Conservation (phyloP, 2,888 invertebrate genomes). For the Scaptomyza parva region DNA sequence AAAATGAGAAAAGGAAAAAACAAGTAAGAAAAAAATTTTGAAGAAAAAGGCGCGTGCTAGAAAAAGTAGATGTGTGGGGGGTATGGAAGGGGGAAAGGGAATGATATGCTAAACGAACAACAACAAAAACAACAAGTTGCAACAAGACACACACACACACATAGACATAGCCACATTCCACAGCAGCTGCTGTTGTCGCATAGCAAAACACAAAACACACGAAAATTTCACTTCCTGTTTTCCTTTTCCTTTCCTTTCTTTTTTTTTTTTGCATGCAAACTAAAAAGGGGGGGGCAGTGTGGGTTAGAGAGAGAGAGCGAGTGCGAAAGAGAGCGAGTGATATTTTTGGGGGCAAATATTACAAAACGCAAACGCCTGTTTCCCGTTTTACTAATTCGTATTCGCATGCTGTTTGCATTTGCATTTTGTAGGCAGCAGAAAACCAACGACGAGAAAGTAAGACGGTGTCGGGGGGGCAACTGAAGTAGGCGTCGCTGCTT, state of each 20-base stretch:
- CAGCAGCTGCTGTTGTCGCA: conserved; percentile 44
- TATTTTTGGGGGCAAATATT: conserved; percentile 72
- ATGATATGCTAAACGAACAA: conserved; percentile 15
- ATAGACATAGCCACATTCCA: conserved; percentile 17
- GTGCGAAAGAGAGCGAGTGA: conserved; percentile 3
- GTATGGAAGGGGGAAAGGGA: neutral
- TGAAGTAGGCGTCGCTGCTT: conserved; percentile 36
- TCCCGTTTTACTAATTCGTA: conserved; percentile 82
- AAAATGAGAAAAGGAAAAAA: conserved; percentile 33
- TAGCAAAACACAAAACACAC: too few relatives aligned
- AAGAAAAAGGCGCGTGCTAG: conserved; percentile 7
- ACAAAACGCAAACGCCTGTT: conserved; percentile 80
- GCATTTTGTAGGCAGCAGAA: conserved; percentile 78
- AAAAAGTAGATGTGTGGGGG: neutral
- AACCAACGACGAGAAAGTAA: too few relatives aligned
- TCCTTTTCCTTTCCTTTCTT: neutral
- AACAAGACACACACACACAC: conserved; percentile 21
- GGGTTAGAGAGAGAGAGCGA: neutral
- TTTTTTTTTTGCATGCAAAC: conserved; percentile 39
- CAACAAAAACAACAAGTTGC: conserved; percentile 28
- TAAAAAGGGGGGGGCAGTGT: neutral
- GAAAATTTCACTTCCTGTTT: conserved; percentile 62
- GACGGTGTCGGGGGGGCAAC: neutral
- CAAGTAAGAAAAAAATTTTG: conserved; percentile 1
- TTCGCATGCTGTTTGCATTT: conserved; percentile 79